phyloP scores from a whole-genome alignment of 2,797 vertebrate species.

The Malurus splendens region DNA sequence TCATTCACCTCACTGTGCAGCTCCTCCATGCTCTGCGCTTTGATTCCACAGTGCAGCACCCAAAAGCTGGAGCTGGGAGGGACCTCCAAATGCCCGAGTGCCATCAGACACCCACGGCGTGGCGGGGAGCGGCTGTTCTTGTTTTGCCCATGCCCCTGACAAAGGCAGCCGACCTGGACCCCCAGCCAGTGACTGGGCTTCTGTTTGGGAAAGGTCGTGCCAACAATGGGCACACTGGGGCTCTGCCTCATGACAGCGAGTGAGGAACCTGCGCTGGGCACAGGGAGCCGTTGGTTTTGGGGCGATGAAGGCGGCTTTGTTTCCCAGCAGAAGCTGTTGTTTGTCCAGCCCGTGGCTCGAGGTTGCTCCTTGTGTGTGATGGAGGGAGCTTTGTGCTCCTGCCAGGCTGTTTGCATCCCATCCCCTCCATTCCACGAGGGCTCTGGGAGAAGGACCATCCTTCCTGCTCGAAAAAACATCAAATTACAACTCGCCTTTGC shows the following conservation, averaged over 20 bases:
- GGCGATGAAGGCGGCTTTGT: neutral
- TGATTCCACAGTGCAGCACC: neutral
- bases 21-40: fast-evolving
- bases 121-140: neutral
- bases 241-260: neutral
- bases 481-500: neutral
- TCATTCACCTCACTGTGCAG: fast-evolving
- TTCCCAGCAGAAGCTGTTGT: neutral
- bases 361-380: neutral
- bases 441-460: neutral
- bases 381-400: neutral
- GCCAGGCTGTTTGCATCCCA: neutral
- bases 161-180: neutral
- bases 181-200: neutral
- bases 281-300: neutral
- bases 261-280: neutral
- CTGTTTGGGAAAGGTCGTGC: slow-evolving; percentile 15
- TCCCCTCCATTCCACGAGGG: neutral
- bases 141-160: neutral
- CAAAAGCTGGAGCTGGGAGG: neutral
- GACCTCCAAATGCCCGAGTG: neutral
- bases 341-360: neutral
- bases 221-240: neutral
- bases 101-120: neutral
- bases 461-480: neutral